These are phyloP conservation scores for Eupeodes corollae DNA, from an alignment of 1,140 invertebrate species.

Conservation along the genomic window DNA sequence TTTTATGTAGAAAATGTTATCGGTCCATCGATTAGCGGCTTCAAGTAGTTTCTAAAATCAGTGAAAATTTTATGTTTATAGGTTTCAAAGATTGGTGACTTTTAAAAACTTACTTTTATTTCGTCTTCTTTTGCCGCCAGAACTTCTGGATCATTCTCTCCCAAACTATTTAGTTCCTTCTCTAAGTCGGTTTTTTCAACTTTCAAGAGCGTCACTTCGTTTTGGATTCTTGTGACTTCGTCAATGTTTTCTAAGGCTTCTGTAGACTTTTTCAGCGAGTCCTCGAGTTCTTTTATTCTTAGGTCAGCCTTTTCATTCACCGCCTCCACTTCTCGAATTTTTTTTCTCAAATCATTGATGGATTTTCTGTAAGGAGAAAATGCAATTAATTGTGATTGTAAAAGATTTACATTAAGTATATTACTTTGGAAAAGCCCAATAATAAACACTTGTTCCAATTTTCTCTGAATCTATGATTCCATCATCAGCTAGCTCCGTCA, in stretches of 20 bases:
- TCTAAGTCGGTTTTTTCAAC: conserved; percentile 44
- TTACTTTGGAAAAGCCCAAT: conserved; percentile 76
- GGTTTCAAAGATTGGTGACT: no score
- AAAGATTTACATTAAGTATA: no score
- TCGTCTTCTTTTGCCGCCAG: conserved; percentile 48
- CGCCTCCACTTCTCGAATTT: no score
- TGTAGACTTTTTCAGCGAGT: neutral
- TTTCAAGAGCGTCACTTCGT: conserved; percentile 43
- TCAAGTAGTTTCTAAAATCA: conserved; percentile 52
- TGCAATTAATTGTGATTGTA: no score
- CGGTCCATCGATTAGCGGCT: conserved; percentile 75
- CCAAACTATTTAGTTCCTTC: conserved; percentile 54
- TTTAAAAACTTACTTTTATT: conserved; percentile 34
- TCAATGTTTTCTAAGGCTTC: neutral
- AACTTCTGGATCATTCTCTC: conserved; percentile 57
- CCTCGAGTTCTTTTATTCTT: neutral
- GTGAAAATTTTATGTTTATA: no score
- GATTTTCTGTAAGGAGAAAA: no score
- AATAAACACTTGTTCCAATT: conserved; percentile 83
- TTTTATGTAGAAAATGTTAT: conserved; percentile 72
- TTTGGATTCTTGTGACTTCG: neutral
- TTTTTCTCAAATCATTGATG: no score
- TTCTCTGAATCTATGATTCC: conserved; percentile 78
- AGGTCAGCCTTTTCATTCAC: no score
- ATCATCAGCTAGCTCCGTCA: conserved; percentile 78